Conservation (phyloP, 2,797 vertebrate species). For the Martes flavigula region DNA sequence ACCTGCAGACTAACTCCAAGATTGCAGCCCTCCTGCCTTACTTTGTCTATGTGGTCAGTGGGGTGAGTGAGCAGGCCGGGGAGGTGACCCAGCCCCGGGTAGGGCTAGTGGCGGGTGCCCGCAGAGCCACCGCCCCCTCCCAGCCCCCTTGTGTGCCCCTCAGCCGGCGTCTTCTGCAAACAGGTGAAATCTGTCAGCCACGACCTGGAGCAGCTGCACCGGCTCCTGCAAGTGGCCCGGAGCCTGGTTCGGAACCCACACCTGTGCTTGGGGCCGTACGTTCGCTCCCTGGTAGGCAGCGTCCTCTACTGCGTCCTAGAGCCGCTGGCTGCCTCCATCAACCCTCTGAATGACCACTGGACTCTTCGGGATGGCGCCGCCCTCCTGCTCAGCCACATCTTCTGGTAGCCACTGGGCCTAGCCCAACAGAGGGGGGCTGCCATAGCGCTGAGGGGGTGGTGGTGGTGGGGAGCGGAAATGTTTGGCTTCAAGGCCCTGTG, state of each 20-base stretch:
- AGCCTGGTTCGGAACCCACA: constrained; percentile 94
- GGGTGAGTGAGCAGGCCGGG: constrained; percentile 85
- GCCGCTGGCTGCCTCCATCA: constrained; percentile 95
- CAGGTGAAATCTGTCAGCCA: constrained; percentile 97
- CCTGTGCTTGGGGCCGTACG: constrained; percentile 94
- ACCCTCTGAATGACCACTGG: constrained; percentile 98
- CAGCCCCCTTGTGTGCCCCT: fast-evolving
- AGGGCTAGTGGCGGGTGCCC: too few relatives aligned
- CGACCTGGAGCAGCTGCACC: constrained; percentile 93
- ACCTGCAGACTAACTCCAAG: constrained; percentile 95
- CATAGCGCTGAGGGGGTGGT: neutral
- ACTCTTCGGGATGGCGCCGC: constrained; percentile 94
- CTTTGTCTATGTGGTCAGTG: constrained; percentile 97
- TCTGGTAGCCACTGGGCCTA: constrained; percentile 86
- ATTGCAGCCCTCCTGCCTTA: constrained; percentile 95
- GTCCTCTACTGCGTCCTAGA: constrained; percentile 97
- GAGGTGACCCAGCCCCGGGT: too few relatives aligned
- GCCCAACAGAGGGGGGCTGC: neutral
- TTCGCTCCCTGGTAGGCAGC: constrained; percentile 92
- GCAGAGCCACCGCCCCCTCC: neutral
- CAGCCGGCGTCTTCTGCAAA: neutral
- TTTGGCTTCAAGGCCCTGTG: neutral
- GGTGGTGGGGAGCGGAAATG: too few relatives aligned
- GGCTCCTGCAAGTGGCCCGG: constrained; percentile 93
- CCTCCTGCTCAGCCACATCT: constrained; percentile 94